Evolutionary conservation across 2,113 vertebrate species (phyloP), one percentile per base, ranked within the genome.

Genomic region (Oceanites oceanicus): DNA sequence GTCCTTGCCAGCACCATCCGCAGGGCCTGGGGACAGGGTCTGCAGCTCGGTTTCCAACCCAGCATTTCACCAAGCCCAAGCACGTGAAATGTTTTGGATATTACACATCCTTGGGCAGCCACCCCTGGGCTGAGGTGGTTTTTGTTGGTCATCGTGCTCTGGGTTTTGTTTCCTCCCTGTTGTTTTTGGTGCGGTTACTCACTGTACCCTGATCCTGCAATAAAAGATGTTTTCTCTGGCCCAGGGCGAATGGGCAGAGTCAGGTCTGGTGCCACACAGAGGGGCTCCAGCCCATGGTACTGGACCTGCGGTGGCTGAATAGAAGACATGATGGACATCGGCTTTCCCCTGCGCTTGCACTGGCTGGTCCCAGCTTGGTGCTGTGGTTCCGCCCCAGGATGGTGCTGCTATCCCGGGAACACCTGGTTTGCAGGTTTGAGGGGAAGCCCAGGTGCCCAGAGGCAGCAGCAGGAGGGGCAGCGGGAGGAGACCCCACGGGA

Each of bases 371-470:
- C 1, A 0, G 79, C 47, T n/a, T 2, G 3, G 58, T 1, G 5
- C 58, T 11, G 50, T 0, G 0, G 42, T 7, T 32, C 13, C 40
- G 34, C 38, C 30, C 26, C 5, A 3, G 13, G 16, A 0, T 1
- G 13, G 18, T 7, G 50, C 15, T 20, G 58, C 36, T 45, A 13
- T 20, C 26, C 75, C 0, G 0, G 8, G 52, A 44, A 0, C 50
- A 2, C 29, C 0, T 0, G 3, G 16, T 3, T 15, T 25, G 52
- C 34, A 0, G 5, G 42, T 17, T 2, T 0, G 1, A 36, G 32
- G 36, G 40, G 26, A 2, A 11, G 15, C 23, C 4, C 2, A 0
- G 5, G n/a, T 2, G 40, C 58, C n/a, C 12, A 0, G 40, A 17
- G 58, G 7, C 18, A 5, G 0, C 22, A 1, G 49, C n/a, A 2